Base-by-base conservation (phyloP, 2,888 invertebrate species). In the Hirtodrosophila histrioides region DNA sequence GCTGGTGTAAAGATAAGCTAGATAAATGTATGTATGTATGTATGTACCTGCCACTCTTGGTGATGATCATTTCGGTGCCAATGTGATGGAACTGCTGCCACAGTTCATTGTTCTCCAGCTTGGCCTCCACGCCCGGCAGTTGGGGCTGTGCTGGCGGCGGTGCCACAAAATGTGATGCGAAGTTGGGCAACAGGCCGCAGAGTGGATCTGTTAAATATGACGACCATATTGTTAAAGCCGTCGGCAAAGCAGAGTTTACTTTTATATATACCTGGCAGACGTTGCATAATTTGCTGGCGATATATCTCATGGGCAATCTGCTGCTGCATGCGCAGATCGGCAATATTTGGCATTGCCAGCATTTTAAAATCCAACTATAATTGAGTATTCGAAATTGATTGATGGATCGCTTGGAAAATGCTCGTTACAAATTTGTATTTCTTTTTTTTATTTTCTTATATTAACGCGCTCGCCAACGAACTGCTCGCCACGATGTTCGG, bases 51-150 rank as follows among this genome's bases (percentile, higher is more conserved):
- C 96, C 96, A 43, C 93, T 93, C 89, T 96, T 96, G 7, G 95
- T 96, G 89, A 96, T 95, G 86, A 96, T 95, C 96, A 96, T 96
- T 90, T 96, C 96, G 0, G 95, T 96, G 53, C 94, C 94, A 70
- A 94, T 93, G 61, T 93, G 92, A 86, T 95, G 94, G 91, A 96
- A 96, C 64, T 94, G 92, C 54, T 93, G 91, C 96, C 96, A 96
- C 31, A 95, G 92, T 51, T 94, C 93, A 5, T 93, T 93, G 90
- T 95, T 95, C 66, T 94, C 93, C 37, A 96, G 91, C 4, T 93
- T 93, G 12, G 94, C 94, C 63, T 94, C 88, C 43, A 90, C 90
- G 23, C 90, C 90, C 0, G 89, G 89, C 64, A 91, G 68, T 12
- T 77, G 66, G 31, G 86, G 86, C 41, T 89, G 88, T 12, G 60